Evolutionary conservation across 1,140 invertebrate species (phyloP).

Genomic region (Drosophila dunni): DNA sequence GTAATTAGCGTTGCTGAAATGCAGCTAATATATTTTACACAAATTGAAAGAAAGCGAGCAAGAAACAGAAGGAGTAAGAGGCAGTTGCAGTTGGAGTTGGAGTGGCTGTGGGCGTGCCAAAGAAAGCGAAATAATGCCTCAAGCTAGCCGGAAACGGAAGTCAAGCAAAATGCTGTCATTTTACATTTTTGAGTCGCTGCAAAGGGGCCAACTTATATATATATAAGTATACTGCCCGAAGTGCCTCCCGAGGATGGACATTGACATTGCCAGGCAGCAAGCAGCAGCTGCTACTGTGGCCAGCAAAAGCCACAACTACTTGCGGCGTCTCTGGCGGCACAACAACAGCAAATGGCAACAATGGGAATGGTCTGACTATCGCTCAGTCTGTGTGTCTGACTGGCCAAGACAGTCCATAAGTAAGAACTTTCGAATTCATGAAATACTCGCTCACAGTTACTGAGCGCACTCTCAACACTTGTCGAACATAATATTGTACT

Average conservation of each 20-base stretch:
- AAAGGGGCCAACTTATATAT: background rate
- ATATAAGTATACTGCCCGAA: background rate
- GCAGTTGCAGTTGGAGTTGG: too few species aligned
- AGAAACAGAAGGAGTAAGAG: background rate
- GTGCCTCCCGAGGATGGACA: constrained; percentile 39
- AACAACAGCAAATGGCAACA: constrained; percentile 46
- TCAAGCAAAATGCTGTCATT: constrained; percentile 71
- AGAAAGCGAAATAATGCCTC: constrained; percentile 38
- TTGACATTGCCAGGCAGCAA: constrained; percentile 59
- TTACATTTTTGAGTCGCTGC: constrained; percentile 53
- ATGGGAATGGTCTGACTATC: constrained; percentile 10
- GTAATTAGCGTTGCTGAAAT: constrained; percentile 62
- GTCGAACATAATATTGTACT: constrained; percentile 72
- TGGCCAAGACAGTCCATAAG: constrained; percentile 37
- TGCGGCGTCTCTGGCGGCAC: constrained; percentile 47
- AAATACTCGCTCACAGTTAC: constrained; percentile 33
- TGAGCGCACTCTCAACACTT: constrained; percentile 55
- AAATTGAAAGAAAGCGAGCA: background rate
- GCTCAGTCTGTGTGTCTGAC: constrained; percentile 11
- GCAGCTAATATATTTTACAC: constrained; percentile 61
- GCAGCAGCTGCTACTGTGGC: constrained; percentile 23
- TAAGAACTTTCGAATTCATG: constrained; percentile 60
- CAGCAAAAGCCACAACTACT: constrained; percentile 40
- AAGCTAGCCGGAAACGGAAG: constrained; percentile 65
- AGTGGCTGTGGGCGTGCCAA: background rate